Evolutionary conservation across 1,140 invertebrate species (phyloP), one percentile per base, ranked within the genome.

Genomic region (Pseudomyrmex concolor): DNA sequence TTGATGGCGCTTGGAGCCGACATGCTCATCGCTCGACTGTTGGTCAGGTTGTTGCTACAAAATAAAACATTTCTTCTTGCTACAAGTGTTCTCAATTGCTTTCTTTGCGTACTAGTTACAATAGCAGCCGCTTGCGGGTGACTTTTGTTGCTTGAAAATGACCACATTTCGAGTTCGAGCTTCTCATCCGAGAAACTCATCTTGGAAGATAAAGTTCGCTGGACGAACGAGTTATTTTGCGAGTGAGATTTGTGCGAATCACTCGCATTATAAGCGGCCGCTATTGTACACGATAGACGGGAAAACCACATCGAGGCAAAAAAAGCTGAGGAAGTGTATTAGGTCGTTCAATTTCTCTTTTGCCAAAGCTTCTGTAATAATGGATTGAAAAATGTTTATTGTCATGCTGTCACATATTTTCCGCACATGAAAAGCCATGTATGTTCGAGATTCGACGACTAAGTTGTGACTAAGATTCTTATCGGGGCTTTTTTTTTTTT

Each of bases 1-100:
- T 98, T 98, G 84, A 98, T 97, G 34, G 97, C 97, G 81, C 97
- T 97, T 0, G 97, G 97, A 1, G 97, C 97, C 0, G 97, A 98
- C 93, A 96, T 96, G 86, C 97, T 98, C 86, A 98, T 95, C 0
- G 96, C 95, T 91, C 96, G 95, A 2, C 96, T 96, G 2, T 96
- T 95, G 86, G 97, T 96, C 90, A 97, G 94, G 87, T 95, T 95
- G 25, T 91, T 92, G 83, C 94, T 95, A 90, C 54, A 92, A 34
- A 34, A 34, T 34, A 34, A 34, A 34, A 34, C 34, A 5, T 34
- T 34, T 5, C 7, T 34, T 34, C 34, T 34, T 34, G 34, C 34
- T 7, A 34, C 34, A 34, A 7, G 34, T 34, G 34, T 34, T 34
- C 34, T 34, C 34, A 7, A 34, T 34, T 34, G 5, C 25, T 25